Conservation (phyloP, 2,797 vertebrate genomes). For the Hypotaenidia philippensis region DNA sequence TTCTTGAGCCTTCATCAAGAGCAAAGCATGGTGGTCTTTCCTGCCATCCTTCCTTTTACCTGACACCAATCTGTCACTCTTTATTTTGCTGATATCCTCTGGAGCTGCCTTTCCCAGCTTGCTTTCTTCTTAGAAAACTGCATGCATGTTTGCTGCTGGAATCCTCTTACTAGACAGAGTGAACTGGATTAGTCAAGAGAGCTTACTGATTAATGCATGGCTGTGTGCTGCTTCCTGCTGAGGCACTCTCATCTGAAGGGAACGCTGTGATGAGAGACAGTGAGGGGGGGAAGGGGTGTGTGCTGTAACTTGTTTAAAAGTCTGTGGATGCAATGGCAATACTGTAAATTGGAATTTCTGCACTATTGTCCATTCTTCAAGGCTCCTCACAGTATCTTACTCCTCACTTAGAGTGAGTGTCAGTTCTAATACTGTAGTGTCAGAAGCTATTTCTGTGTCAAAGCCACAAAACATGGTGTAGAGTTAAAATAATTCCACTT, state of each 20-base stretch:
- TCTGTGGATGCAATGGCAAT: not conserved
- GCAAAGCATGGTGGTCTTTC: not conserved
- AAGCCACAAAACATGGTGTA: not conserved
- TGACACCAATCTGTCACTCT: constrained; percentile 73
- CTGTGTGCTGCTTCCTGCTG: not conserved
- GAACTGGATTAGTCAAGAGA: constrained; percentile 67
- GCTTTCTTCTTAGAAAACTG: constrained; percentile 66
- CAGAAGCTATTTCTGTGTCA: not conserved
- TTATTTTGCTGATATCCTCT: constrained; percentile 46
- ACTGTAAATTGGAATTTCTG: not conserved
- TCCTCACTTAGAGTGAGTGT: not conserved
- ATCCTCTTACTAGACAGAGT: constrained; percentile 69
- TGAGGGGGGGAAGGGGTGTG: not conserved
- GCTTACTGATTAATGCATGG: constrained; percentile 67
- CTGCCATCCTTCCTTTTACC: constrained; percentile 1
- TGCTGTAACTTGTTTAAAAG: not conserved
- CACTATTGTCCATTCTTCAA: not conserved
- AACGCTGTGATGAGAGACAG: not conserved
- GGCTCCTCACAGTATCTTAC: not conserved
- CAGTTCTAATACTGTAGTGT: not conserved
- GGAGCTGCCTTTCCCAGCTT: constrained; percentile 38
- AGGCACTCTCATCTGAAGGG: constrained; percentile 5
- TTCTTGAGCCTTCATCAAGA: not conserved
- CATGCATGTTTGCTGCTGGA: constrained; percentile 51
- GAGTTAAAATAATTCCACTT: not conserved